Percentiles rank a stretch among this genome's conserved stretches.
These are phyloP conservation scores for Zaprionus gabonicus DNA, from an alignment of 1,140 invertebrate species.

Conservation along the genomic window DNA sequence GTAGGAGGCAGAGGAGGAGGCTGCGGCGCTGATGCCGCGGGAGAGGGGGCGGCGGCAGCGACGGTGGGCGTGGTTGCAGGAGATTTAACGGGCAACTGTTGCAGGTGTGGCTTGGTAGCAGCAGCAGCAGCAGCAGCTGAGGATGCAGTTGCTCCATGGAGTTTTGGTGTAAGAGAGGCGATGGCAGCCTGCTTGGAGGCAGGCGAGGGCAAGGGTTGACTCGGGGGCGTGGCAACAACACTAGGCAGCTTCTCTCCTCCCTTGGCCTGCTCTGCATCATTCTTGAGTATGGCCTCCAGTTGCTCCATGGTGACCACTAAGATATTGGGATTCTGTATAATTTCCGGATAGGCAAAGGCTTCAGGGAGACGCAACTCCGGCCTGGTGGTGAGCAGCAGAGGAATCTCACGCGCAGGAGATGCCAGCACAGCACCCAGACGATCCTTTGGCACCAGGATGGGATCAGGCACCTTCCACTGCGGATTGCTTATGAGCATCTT, in stretches of 20 bases:
- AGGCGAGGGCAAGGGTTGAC: slow-evolving; percentile 3
- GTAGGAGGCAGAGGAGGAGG: neutral
- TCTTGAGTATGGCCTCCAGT: slow-evolving; percentile 89
- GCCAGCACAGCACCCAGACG: slow-evolving; percentile 89
- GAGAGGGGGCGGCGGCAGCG: slow-evolving; percentile 13
- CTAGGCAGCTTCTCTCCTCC: too few species aligned
- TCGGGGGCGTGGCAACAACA: neutral
- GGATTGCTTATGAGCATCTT: slow-evolving; percentile 89
- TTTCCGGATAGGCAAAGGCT: slow-evolving; percentile 88
- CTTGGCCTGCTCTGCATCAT: slow-evolving; percentile 65
- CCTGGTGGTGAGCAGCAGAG: slow-evolving; percentile 88
- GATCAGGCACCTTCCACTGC: slow-evolving; percentile 91
- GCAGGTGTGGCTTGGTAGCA: neutral
- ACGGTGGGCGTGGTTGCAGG: slow-evolving; percentile 4
- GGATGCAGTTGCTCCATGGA: slow-evolving; percentile 26
- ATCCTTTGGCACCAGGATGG: slow-evolving; percentile 91
- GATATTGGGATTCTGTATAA: slow-evolving; percentile 91
- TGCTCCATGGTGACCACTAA: slow-evolving; percentile 91
- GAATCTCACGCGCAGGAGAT: slow-evolving; percentile 90
- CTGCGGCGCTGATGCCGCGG: neutral
- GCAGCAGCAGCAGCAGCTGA: slow-evolving; percentile 14
- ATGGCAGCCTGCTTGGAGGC: slow-evolving; percentile 36
- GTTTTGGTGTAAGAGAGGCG: neutral
- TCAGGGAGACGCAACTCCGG: slow-evolving; percentile 90
- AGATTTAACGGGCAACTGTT: slow-evolving; percentile 37